These are phyloP conservation scores for Prionailurus bengalensis DNA, from an alignment of 2,113 vertebrate species.

Conservation along the genomic window DNA sequence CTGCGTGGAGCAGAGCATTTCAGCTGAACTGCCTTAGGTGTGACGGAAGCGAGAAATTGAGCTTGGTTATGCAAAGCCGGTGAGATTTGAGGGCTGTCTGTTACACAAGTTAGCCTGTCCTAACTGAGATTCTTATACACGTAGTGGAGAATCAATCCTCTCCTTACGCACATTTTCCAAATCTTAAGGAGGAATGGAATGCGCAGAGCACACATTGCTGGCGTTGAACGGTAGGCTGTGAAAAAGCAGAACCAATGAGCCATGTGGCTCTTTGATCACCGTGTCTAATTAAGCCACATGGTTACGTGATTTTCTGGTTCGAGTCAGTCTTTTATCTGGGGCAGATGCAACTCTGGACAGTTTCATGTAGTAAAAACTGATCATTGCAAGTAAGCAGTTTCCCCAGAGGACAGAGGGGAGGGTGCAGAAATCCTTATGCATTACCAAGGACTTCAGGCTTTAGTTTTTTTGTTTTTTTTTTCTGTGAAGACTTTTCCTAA, in stretches of 20 bases:
- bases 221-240: slow-evolving; percentile 60
- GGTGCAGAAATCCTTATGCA: slow-evolving; percentile 31
- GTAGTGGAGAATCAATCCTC: slow-evolving; percentile 18
- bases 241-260: slow-evolving; percentile 76
- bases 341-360: slow-evolving; percentile 65
- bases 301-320: slow-evolving; percentile 70
- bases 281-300: slow-evolving; percentile 74
- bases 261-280: slow-evolving; percentile 75
- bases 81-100: slow-evolving; percentile 54
- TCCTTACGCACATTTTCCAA: slow-evolving; percentile 34
- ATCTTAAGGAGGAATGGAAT: neutral
- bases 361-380: slow-evolving; percentile 64
- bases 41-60: slow-evolving; percentile 66
- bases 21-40: slow-evolving; percentile 22
- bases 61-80: slow-evolving; percentile 55
- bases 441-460: slow-evolving; percentile 17
- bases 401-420: neutral
- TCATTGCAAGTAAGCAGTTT: slow-evolving; percentile 64
- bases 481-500: slow-evolving; percentile 45
- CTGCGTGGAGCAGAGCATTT: slow-evolving; percentile 9
- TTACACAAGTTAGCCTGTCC: slow-evolving; percentile 38
- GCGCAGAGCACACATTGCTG: slow-evolving; percentile 45
- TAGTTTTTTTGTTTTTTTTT: neutral
- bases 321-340: slow-evolving; percentile 74
- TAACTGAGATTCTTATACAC: slow-evolving; percentile 65